phyloP scores from a whole-genome alignment of 2,797 vertebrate species.

The Eidolon dupreanum region DNA sequence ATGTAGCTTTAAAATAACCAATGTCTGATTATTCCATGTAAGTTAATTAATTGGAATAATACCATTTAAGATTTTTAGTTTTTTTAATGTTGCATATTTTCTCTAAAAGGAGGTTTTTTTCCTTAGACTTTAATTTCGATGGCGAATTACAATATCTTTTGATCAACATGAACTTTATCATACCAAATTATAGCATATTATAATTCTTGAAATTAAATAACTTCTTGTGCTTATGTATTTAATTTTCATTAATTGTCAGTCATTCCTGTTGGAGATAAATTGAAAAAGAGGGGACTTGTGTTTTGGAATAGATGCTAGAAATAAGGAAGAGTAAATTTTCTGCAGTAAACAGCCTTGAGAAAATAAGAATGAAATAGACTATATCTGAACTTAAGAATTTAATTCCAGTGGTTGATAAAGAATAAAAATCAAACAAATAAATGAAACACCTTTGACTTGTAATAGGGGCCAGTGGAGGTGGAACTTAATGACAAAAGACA shows the following conservation, averaged over 20 bases:
- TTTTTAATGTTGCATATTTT: not conserved
- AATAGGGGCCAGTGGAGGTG: not conserved
- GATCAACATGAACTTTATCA: not conserved
- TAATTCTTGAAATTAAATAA: slow-evolving; percentile 11
- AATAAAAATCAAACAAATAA: not conserved
- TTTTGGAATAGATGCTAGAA: not conserved
- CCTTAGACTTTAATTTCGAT: slow-evolving; percentile 6
- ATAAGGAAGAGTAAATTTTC: not conserved
- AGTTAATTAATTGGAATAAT: not conserved
- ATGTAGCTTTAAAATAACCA: not conserved
- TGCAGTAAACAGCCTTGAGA: not conserved
- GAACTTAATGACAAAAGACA: not conserved
- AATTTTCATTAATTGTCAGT: not conserved
- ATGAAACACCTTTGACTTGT: not conserved
- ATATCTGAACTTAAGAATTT: not conserved
- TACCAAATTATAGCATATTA: not conserved
- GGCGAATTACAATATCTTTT: not conserved
- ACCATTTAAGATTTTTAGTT: not conserved
- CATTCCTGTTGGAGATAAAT: not conserved
- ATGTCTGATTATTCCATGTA: not conserved
- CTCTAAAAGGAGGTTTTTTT: not conserved
- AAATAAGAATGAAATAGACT: not conserved
- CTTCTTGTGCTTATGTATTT: not conserved
- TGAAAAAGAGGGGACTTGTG: not conserved
- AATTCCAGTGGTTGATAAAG: not conserved